Conservation (phyloP, 2,888 invertebrate genomes). For the Aradus depressus region DNA sequence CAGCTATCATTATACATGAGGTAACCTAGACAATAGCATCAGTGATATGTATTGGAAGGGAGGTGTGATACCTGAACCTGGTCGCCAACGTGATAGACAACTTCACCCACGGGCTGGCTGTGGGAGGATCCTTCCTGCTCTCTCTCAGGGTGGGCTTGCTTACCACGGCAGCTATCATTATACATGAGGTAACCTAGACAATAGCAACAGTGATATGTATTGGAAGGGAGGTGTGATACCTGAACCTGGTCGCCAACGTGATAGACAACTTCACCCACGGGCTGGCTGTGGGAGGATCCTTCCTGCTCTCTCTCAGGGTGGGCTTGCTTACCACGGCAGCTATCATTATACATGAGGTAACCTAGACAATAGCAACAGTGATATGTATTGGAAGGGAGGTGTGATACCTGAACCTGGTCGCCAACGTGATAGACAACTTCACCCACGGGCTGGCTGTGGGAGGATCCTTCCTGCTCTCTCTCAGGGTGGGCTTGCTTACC, state of each 20-base stretch:
- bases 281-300: constrained; percentile 93
- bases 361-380: no score
- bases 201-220: no score
- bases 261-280: constrained; percentile 99
- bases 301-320: constrained; percentile 79
- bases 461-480: constrained; percentile 90
- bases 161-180: constrained; percentile 75
- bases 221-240: no score
- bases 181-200: constrained; percentile 29
- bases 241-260: constrained; percentile 90
- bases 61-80: constrained; percentile 89
- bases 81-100: constrained; percentile 96
- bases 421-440: constrained; percentile 96
- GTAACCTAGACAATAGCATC: no score
- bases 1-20: constrained; percentile 51
- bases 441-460: constrained; percentile 96
- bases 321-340: constrained; percentile 89
- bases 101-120: constrained; percentile 94
- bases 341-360: constrained; percentile 39
- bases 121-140: constrained; percentile 93
- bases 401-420: constrained; percentile 89
- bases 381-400: no score
- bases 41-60: no score
- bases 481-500: constrained; percentile 78
- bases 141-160: constrained; percentile 80